Conservation (phyloP, 2,888 invertebrate genomes). For the Altica lythri region DNA sequence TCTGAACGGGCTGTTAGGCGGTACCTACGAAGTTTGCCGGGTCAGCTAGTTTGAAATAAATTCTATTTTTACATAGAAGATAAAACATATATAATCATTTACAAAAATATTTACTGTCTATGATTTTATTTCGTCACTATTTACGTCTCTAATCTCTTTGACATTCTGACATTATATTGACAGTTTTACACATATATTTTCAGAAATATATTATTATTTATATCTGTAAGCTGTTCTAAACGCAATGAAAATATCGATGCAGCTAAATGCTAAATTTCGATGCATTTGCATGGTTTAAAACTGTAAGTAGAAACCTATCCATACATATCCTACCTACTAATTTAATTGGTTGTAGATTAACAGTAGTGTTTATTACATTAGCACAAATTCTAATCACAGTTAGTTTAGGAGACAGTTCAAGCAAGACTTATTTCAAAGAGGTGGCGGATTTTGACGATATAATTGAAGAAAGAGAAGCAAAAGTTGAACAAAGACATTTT, state of each 20-base stretch:
- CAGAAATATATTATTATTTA: constrained; percentile 17
- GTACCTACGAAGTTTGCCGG: too few species aligned
- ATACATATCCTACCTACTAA: background rate
- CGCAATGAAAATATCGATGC: constrained; percentile 33
- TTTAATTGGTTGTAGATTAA: constrained; percentile 21
- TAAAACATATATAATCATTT: too few species aligned
- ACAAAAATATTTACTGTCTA: too few species aligned
- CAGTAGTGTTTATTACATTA: constrained; percentile 30
- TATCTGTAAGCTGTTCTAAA: constrained; percentile 25
- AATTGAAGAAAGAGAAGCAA: constrained; percentile 30
- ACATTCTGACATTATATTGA: constrained; percentile 31
- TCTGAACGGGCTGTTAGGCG: too few species aligned
- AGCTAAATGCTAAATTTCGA: constrained; percentile 37
- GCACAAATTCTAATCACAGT: constrained; percentile 25
- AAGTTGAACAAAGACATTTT: background rate
- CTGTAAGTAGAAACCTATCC: constrained; percentile 41
- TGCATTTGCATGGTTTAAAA: constrained; percentile 41
- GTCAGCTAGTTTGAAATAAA: too few species aligned
- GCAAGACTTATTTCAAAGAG: constrained; percentile 31
- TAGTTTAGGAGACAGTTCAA: constrained; percentile 25
- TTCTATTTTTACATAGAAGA: too few species aligned
- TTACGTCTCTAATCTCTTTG: too few species aligned
- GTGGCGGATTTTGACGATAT: constrained; percentile 42
- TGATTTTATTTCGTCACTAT: too few species aligned
- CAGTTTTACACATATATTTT: constrained; percentile 27